Evolutionary conservation across 2,113 vertebrate genomes (phyloP).

Genomic region (Rattus norvegicus): GRCr8 NC_086030.1:42094001-42094500

Average conservation of each 20-base stretch:
- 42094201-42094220: not conserved
- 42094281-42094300: fast-evolving
- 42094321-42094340: not conserved
- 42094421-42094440: too few relatives aligned
- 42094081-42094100: not conserved
- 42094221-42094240: not conserved
- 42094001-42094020: constrained; percentile 91
- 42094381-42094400: not conserved
- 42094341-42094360: not conserved
- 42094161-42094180: not conserved
- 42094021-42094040: constrained; percentile 98
- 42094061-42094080: constrained; percentile 46
- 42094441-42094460: not conserved
- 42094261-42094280: not conserved
- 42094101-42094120: not conserved
- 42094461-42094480: too few relatives aligned
- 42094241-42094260: fast-evolving
- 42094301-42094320: fast-evolving
- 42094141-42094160: not conserved
- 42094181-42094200: fast-evolving
- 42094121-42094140: not conserved
- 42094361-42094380: not conserved
- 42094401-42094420: not conserved
- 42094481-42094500: fast-evolving
- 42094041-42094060: constrained; percentile 85